Base-by-base conservation (phyloP, 37 sponge, comb jelly and placozoan species). In the Ephydatia muelleri region DNA sequence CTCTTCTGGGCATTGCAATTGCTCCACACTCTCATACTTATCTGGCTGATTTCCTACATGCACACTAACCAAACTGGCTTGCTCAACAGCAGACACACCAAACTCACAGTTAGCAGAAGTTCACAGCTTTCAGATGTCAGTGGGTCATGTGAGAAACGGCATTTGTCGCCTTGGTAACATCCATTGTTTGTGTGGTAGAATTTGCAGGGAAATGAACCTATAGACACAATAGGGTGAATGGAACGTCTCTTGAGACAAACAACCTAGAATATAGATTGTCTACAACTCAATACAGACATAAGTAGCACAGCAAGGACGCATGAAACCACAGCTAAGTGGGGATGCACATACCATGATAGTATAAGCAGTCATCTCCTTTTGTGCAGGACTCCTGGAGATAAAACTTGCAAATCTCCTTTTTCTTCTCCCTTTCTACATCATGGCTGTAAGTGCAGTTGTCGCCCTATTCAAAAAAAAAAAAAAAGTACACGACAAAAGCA, bases 181-280 rank as follows among this genome's bases (percentile, higher is more conserved):
- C 65, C 70, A 30, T 68, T 69, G 49, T 85, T 75, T 0, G 88
- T 83, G 75, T 97, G 93, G 79, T 70, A 86, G 80, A 83, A 97
- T 84, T 92, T 95, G 84, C 97, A 97, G 6, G 97, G 97, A 40
- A 97, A 95, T 27, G 66, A 81, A 71, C 85, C 91, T 95, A 81
- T 12, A 64, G 12, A 49, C 26, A 31, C 33, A 64, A 79, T 27
- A 25, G 26, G 27, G 75, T 38, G 37, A 81, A 3, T 3, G 11
- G 0, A 25, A 14, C 16, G n/a, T 33, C 30, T 80, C 70, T 65
- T 80, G 70, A 25, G 27, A 66, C 70, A 70, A 81, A 23, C 72
- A 5, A 33, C 23, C 19, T 29, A 22, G 9, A 21, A 13, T 67
- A 65, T 38, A 5, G n/a, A n/a, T n/a, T n/a, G n/a, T n/a, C n/a